Base-by-base conservation (phyloP, 2,113 vertebrate species). In the Pimephales promelas region DNA sequence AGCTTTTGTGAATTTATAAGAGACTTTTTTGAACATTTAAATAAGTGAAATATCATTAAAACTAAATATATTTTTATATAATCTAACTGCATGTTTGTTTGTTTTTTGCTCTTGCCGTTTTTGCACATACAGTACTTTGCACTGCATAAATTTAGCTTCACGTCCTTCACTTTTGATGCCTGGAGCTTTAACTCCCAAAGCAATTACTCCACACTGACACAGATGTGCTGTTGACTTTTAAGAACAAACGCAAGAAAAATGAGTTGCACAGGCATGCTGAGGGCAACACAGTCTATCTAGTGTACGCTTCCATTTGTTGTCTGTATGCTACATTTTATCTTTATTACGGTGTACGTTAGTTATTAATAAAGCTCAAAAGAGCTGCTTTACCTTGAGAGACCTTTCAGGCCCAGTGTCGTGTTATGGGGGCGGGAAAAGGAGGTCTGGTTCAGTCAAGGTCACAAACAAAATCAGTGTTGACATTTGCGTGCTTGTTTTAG, bases 121-220 rank as follows among this genome's bases (percentile, higher is more conserved):
- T 66, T 66, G 43, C n/a, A 62, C 57, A 45, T 31, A 40, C 40
- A 40, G 40, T 40, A 47, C 26, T 79, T 66, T 7, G 24, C 40
- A 34, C 78, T 66, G 78, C 61, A 66, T 34, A 79, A 1, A 31
- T 49, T 31, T 28, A 13, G 10, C 24, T 49, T 18, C 61, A 62
- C 3, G 43, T 64, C 77, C 77, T 66, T 79, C 77, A 79, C 24
- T 66, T 66, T 66, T 79, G 40, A 52, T 66, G 40, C 26, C 78
- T 14, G 24, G 43, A 52, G 78, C 43, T 79, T 66, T 79, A 34
- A 10, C 40, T 79, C 78, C 57, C 59, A 79, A 79, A 79, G 78
- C 78, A 79, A 79, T 79, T 79, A 79, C 24, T 49, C 40, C 61
- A 20, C 16, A 22, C 72, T 49, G 59, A 64, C 78, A 79, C 59